Evolutionary conservation across 2,888 invertebrate species (phyloP).

Genomic region (Myopa testacea): DNA sequence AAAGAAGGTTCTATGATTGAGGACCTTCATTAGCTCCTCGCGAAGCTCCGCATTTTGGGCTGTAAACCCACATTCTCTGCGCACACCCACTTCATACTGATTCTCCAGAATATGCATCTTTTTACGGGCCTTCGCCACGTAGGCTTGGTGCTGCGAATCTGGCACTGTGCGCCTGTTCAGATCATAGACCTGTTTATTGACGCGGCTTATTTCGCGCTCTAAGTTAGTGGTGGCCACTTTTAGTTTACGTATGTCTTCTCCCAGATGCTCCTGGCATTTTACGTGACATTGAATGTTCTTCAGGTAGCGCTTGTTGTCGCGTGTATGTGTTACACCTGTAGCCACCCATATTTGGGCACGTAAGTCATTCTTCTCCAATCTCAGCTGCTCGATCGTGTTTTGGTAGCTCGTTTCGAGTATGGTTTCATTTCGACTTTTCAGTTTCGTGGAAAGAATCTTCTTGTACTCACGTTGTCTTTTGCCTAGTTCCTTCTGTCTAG

Average conservation of each 20-base stretch:
- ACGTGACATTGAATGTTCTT: slow-evolving; percentile 60
- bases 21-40: slow-evolving; percentile 58
- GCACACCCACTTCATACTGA: slow-evolving; percentile 61
- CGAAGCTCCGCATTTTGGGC: slow-evolving; percentile 59
- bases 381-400: slow-evolving; percentile 58
- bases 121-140: slow-evolving; percentile 57
- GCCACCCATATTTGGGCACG: slow-evolving; percentile 65
- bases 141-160: slow-evolving; percentile 61
- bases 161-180: slow-evolving; percentile 63
- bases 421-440: slow-evolving; percentile 59
- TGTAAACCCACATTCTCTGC: slow-evolving; percentile 62
- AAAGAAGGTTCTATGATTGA: slow-evolving; percentile 62
- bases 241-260: slow-evolving; percentile 58
- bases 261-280: slow-evolving; percentile 61
- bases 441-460: slow-evolving; percentile 59
- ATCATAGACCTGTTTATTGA: slow-evolving; percentile 61
- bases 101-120: slow-evolving; percentile 62
- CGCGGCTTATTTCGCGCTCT: slow-evolving; percentile 60
- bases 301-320: slow-evolving; percentile 54
- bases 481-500: slow-evolving; percentile 61
- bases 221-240: slow-evolving; percentile 59
- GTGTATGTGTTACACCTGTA: slow-evolving; percentile 56
- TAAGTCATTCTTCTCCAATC: slow-evolving; percentile 60
- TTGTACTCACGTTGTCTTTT: slow-evolving; percentile 65
- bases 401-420: slow-evolving; percentile 60